phyloP scores from a whole-genome alignment of 2,113 vertebrate species.

The Anguilla japonica region DNA sequence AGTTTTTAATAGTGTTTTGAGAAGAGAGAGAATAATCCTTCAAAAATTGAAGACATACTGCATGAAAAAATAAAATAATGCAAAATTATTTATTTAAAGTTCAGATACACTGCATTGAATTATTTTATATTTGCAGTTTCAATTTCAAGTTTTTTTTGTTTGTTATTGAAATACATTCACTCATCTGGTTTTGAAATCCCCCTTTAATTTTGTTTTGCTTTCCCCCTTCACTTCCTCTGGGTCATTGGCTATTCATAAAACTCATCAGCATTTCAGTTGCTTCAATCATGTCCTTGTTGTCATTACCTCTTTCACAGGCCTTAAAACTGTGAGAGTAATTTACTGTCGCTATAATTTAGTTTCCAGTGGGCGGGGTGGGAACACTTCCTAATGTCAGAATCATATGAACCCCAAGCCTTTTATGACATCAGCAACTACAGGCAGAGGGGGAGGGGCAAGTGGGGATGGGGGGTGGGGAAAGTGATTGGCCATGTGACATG shows the following conservation, averaged over 20 bases:
- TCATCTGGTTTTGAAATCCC: not conserved
- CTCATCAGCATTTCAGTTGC: constrained; percentile 31
- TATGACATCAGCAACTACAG: constrained; percentile 47
- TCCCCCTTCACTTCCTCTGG: constrained; percentile 11
- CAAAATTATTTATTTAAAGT: not conserved
- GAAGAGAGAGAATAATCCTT: not conserved
- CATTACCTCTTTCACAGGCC: constrained; percentile 23
- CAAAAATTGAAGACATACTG: not conserved
- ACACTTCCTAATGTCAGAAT: constrained; percentile 47
- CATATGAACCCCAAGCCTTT: constrained; percentile 17
- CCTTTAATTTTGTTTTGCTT: constrained; percentile 5
- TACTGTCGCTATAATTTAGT: constrained; percentile 6
- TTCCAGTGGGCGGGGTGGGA: constrained; percentile 21
- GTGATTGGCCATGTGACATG: constrained; percentile 31
- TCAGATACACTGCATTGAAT: not conserved
- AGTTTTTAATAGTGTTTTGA: not conserved
- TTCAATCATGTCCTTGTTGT: constrained; percentile 31
- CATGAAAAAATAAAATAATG: not conserved
- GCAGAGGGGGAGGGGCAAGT: not conserved
- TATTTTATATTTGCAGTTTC: not conserved
- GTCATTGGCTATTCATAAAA: constrained; percentile 36
- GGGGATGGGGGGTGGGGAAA: constrained; percentile 23
- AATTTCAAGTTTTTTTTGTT: not conserved
- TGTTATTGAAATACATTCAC: not conserved
- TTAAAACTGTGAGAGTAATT: not conserved